Evolutionary conservation across 2,888 invertebrate species (phyloP).

Genomic region (Troides aeacus): DNA sequence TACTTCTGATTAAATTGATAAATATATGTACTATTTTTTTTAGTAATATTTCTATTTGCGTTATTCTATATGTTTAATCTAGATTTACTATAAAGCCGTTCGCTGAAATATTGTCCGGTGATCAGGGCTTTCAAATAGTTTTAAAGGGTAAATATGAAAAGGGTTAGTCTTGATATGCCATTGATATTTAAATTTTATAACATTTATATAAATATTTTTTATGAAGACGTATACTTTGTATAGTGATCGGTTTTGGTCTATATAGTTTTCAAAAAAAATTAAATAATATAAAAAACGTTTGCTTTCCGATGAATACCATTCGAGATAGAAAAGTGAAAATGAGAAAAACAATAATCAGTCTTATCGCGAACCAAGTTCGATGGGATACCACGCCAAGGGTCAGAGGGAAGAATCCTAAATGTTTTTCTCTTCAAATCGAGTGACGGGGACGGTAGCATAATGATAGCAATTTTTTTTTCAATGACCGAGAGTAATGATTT

Average conservation of each 20-base stretch:
- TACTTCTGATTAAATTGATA: not conserved
- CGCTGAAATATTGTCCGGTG: not conserved
- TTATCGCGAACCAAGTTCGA: conserved; percentile 61
- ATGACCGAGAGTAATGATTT: not conserved
- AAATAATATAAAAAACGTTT: conserved; percentile 31
- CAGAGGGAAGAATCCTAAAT: not conserved
- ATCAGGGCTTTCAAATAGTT: not conserved
- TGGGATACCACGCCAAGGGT: conserved; percentile 42
- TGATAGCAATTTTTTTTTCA: not conserved
- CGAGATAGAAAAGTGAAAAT: conserved; percentile 70
- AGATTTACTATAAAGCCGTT: not conserved
- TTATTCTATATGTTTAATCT: not conserved
- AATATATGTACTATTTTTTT: not conserved
- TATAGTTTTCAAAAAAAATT: conserved; percentile 35
- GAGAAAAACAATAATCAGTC: conserved; percentile 65
- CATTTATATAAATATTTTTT: conserved; percentile 37
- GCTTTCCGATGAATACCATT: conserved; percentile 44
- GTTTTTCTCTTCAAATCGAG: conserved; percentile 28
- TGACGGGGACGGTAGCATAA: conserved; percentile 43
- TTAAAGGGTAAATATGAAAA: not conserved
- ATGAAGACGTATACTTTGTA: conserved; percentile 54
- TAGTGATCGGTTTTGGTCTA: conserved; percentile 40
- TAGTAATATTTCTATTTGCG: too few relatives aligned
- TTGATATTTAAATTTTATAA: conserved; percentile 27
- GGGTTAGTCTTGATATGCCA: conserved; percentile 34